These are phyloP conservation scores for Chiloscyllium plagiosum DNA, from an alignment of 2,113 vertebrate species.

Conservation along the genomic window DNA sequence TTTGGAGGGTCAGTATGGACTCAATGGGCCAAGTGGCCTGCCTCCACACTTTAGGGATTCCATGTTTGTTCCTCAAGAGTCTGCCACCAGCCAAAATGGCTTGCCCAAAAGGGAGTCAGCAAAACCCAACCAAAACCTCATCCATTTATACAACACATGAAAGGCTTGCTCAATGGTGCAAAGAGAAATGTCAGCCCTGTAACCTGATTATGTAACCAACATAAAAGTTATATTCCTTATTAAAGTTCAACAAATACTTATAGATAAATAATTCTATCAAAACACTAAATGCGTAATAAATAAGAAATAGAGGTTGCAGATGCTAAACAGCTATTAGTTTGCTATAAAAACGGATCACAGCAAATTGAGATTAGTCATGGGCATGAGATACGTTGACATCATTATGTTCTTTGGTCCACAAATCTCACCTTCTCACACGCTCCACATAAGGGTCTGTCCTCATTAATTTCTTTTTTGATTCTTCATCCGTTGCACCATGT, in stretches of 20 bases:
- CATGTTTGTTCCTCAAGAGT: background rate
- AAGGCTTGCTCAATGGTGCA: background rate
- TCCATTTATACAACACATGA: background rate
- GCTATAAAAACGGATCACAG: background rate
- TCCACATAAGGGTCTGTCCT: slow-evolving; percentile 66
- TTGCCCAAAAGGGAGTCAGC: background rate
- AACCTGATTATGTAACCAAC: background rate
- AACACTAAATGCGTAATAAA: background rate
- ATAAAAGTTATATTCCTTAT: background rate
- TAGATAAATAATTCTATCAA: background rate
- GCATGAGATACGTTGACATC: background rate
- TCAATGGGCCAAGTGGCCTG: too few species aligned
- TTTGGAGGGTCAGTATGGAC: too few species aligned
- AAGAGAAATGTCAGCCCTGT: background rate
- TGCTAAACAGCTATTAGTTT: background rate
- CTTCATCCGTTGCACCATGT: slow-evolving; percentile 46
- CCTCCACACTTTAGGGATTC: too few species aligned
- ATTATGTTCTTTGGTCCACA: background rate
- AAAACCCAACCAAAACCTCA: background rate
- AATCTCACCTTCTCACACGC: slow-evolving; percentile 64
- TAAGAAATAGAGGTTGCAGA: background rate
- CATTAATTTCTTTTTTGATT: slow-evolving; percentile 59
- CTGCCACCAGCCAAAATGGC: background rate
- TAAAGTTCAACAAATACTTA: background rate
- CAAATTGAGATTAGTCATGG: background rate